phyloP scores from a whole-genome alignment of 2,797 vertebrate species.

The Malurus leucopterus region DNA sequence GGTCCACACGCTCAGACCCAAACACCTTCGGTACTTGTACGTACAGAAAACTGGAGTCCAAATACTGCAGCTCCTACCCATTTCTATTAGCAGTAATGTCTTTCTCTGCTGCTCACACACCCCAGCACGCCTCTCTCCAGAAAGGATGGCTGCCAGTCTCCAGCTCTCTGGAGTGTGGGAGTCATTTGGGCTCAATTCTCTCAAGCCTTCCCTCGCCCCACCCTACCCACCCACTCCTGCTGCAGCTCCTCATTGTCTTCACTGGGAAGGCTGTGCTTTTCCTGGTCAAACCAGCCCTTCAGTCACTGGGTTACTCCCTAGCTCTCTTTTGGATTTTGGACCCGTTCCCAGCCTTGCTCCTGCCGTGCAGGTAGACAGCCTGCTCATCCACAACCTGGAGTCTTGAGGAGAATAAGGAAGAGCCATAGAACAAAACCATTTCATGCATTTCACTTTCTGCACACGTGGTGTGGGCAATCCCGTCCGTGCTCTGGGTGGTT shows the following conservation, averaged over 20 bases:
- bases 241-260: slow-evolving; percentile 7
- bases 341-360: not conserved
- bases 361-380: not conserved
- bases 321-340: not conserved
- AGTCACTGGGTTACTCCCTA: slow-evolving; percentile 17
- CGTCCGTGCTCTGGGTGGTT: not conserved
- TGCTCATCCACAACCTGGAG: not conserved
- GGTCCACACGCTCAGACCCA: not conserved
- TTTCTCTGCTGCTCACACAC: slow-evolving; percentile 13
- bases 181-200: slow-evolving; percentile 47
- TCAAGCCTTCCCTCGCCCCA: slow-evolving; percentile 17
- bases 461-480: not conserved
- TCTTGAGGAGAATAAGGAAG: not conserved
- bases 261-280: not conserved
- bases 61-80: not conserved
- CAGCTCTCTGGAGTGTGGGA: slow-evolving; percentile 12
- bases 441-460: not conserved
- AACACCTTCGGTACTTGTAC: fast-evolving
- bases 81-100: not conserved
- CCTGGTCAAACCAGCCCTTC: slow-evolving; percentile 49
- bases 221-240: slow-evolving; percentile 22
- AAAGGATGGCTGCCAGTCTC: slow-evolving; percentile 6
- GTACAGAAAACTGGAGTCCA: not conserved
- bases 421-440: not conserved
- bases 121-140: not conserved